Evolutionary conservation across 2,888 invertebrate species (phyloP).

Genomic region (Trisateles emortualis): DNA sequence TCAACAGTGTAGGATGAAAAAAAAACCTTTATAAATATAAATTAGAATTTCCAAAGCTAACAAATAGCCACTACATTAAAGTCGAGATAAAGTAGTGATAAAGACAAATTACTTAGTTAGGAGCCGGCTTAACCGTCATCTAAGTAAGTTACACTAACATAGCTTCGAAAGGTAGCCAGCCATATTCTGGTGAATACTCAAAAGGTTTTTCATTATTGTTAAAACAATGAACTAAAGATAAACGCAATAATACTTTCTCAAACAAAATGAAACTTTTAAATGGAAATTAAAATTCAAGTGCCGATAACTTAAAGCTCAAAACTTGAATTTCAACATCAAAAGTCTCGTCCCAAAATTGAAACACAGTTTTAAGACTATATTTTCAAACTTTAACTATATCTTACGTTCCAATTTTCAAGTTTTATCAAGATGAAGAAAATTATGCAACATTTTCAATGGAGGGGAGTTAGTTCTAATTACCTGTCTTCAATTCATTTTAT

Average conservation of each 20-base stretch:
- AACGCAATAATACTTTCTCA: not conserved
- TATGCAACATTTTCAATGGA: slow-evolving; percentile 22
- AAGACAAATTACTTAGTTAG: too few relatives aligned
- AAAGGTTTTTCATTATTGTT: too few relatives aligned
- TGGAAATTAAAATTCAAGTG: slow-evolving; percentile 26
- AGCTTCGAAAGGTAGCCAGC: too few relatives aligned
- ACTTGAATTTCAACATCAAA: slow-evolving; percentile 24
- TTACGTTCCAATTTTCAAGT: slow-evolving; percentile 29
- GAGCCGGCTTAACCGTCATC: too few relatives aligned
- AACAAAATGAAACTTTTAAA: slow-evolving; percentile 11
- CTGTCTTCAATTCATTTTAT: slow-evolving; percentile 7
- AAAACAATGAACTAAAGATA: not conserved
- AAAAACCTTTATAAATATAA: too few relatives aligned
- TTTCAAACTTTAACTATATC: slow-evolving; percentile 29
- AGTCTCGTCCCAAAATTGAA: slow-evolving; percentile 28
- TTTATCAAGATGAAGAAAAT: slow-evolving; percentile 27
- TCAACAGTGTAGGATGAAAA: too few relatives aligned
- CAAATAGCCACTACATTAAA: too few relatives aligned
- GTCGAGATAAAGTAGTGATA: too few relatives aligned
- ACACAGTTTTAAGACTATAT: slow-evolving; percentile 25
- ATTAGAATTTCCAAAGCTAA: too few relatives aligned
- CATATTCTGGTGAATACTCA: too few relatives aligned
- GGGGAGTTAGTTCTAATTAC: slow-evolving; percentile 9
- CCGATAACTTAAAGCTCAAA: slow-evolving; percentile 16
- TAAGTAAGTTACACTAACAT: too few relatives aligned